A percentile compares a stretch with the other conserved stretches of the same genome.
These are phyloP conservation scores for Danionella dracula DNA, from an alignment of 2,797 vertebrate species.

Conservation along the genomic window DNA sequence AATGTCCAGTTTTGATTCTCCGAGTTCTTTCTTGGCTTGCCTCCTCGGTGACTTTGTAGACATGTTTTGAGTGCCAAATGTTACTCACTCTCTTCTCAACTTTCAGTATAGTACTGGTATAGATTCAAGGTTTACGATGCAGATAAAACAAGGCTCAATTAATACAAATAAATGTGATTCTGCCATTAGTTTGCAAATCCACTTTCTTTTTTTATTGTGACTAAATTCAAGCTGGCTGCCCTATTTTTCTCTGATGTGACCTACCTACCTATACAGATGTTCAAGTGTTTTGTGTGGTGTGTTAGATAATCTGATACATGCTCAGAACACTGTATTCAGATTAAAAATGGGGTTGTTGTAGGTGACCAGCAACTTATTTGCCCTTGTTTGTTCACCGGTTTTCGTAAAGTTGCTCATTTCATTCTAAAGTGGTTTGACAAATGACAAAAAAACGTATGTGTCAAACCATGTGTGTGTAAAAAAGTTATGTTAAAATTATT, in stretches of 20 bases:
- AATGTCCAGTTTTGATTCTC: slow-evolving; percentile 4
- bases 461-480: too few relatives aligned
- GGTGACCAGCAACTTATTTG: background rate
- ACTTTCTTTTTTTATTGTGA: slow-evolving; percentile 19
- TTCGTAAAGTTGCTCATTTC: background rate
- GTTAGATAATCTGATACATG: background rate
- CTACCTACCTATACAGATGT: slow-evolving; percentile 44
- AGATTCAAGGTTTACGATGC: background rate
- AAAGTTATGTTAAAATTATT: too few relatives aligned
- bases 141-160: background rate
- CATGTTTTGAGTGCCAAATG: too few relatives aligned
- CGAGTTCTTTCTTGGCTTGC: background rate
- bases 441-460: too few relatives aligned
- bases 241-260: slow-evolving; percentile 32
- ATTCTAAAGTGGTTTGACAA: too few relatives aligned
- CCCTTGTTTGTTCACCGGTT: background rate
- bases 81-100: too few relatives aligned
- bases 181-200: background rate
- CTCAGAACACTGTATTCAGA: background rate
- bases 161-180: background rate
- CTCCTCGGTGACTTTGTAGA: background rate
- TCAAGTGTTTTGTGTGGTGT: background rate
- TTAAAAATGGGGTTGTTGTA: background rate
- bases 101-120: too few relatives aligned
- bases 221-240: slow-evolving; percentile 26